A percentile compares a stretch with the other conserved stretches of the same genome.
Evolutionary conservation across 2,888 invertebrate genomes (phyloP).

Genomic region (Tenthredo notha): DNA sequence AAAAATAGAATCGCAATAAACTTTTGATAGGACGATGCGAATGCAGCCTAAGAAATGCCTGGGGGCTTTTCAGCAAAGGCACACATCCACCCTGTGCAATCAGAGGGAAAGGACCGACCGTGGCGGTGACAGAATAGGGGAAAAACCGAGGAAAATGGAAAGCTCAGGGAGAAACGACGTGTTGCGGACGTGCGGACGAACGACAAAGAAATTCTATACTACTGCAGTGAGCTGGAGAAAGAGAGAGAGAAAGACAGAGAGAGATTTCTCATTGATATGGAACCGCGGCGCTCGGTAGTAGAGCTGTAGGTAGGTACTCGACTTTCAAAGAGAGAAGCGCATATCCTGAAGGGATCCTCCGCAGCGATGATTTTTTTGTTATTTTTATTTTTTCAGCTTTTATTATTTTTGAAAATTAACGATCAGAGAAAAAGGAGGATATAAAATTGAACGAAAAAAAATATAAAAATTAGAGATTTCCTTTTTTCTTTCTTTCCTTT

Average conservation of each 20-base stretch:
- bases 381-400: too few relatives aligned
- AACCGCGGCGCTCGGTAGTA: constrained; percentile 3
- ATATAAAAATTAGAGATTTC: too few relatives aligned
- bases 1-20: neutral
- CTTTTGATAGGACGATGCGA: neutral
- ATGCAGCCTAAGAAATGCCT: neutral
- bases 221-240: constrained; percentile 51
- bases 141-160: constrained; percentile 16
- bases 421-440: too few relatives aligned
- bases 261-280: constrained; percentile 52
- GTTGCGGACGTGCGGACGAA: neutral
- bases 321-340: constrained; percentile 1
- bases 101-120: neutral
- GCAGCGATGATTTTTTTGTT: neutral
- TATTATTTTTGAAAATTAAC: neutral
- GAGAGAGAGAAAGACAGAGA: constrained; percentile 24
- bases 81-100: constrained; percentile 46
- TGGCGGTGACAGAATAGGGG: constrained; percentile 32
- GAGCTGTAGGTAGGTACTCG: neutral
- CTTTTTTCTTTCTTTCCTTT: neutral
- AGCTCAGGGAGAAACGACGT: neutral
- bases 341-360: neutral
- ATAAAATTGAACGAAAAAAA: too few relatives aligned
- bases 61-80: constrained; percentile 33
- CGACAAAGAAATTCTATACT: constrained; percentile 27